These are phyloP conservation scores for Brachyistius frenatus DNA, from an alignment of 2,113 vertebrate genomes.

Conservation along the genomic window DNA sequence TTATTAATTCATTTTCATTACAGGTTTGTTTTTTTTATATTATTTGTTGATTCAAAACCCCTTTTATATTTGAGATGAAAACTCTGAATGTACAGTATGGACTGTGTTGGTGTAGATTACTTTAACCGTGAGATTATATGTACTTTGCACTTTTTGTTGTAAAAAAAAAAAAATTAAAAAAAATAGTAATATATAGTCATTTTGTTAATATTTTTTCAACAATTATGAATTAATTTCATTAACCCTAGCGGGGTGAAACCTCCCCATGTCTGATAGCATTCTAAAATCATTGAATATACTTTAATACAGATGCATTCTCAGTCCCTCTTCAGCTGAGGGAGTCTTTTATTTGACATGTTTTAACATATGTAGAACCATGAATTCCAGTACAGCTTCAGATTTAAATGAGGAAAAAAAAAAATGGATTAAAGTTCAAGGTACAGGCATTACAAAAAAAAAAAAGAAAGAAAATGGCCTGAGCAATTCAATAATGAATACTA, in stretches of 20 bases:
- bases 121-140: slow-evolving; percentile 81
- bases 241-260: slow-evolving; percentile 29
- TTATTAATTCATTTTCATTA: slow-evolving; percentile 49
- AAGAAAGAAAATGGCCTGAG: slow-evolving; percentile 3
- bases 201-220: slow-evolving; percentile 58
- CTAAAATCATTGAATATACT: slow-evolving; percentile 47
- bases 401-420: slow-evolving; percentile 48
- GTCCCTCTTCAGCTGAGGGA: slow-evolving; percentile 22
- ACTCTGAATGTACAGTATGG: slow-evolving; percentile 85
- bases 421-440: slow-evolving; percentile 22
- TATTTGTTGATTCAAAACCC: slow-evolving; percentile 62
- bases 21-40: slow-evolving; percentile 44
- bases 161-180: slow-evolving; percentile 58
- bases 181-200: slow-evolving; percentile 26
- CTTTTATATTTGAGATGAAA: slow-evolving; percentile 85
- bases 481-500: background rate
- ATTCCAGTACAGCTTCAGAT: slow-evolving; percentile 75
- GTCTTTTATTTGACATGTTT: slow-evolving; percentile 59
- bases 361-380: slow-evolving; percentile 54
- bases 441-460: slow-evolving; percentile 20
- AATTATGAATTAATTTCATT: slow-evolving; percentile 52
- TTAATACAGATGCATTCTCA: slow-evolving; percentile 55
- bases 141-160: slow-evolving; percentile 84
- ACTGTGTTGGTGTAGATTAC: slow-evolving; percentile 77
- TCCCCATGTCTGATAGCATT: slow-evolving; percentile 47